Percentiles rank a stretch among this genome's conserved stretches.
Evolutionary conservation across 2,113 vertebrate genomes (phyloP).

Genomic region (Bos javanicus): DNA sequence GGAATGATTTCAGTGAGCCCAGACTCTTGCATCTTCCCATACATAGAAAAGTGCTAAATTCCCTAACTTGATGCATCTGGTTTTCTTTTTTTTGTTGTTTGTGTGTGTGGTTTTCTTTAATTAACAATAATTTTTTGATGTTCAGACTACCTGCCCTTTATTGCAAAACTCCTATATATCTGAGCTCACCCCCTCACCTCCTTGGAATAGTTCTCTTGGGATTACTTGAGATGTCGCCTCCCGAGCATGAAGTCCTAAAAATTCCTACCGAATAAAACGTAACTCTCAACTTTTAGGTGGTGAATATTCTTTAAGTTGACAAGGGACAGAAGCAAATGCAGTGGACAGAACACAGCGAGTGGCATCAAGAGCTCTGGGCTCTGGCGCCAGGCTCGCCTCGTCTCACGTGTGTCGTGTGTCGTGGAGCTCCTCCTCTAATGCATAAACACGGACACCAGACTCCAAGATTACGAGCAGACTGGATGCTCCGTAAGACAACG

Average conservation of each 20-base stretch:
- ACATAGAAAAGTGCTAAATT: neutral
- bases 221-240: neutral
- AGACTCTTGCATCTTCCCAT: neutral
- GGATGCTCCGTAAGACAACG: neutral
- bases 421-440: neutral
- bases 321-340: neutral
- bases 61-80: neutral
- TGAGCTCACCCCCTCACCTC: neutral
- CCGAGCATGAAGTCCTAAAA: neutral
- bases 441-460: neutral
- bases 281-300: neutral
- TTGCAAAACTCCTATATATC: neutral
- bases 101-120: neutral
- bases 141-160: neutral
- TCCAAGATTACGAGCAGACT: neutral
- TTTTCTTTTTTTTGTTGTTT: neutral
- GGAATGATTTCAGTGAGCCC: neutral
- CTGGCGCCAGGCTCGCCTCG: neutral
- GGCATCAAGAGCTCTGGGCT: neutral
- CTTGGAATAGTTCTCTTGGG: neutral
- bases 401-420: neutral
- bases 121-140: neutral
- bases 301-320: neutral
- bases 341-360: neutral
- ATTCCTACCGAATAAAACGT: neutral